Base-by-base conservation (phyloP, 2,113 vertebrate species). In the Corythornis vintsioides region DNA sequence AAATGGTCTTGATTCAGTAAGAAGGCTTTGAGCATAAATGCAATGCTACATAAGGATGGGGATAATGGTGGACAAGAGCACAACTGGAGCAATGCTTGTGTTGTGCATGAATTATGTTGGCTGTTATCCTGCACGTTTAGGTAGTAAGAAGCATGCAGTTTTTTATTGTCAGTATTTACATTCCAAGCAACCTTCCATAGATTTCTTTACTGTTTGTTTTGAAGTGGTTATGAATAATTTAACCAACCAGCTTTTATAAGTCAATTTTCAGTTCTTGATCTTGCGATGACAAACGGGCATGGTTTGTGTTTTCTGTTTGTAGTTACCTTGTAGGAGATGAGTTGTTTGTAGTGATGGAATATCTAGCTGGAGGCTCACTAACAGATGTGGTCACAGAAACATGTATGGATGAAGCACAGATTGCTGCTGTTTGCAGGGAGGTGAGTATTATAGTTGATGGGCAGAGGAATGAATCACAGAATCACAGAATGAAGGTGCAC, bases 301-400 rank as follows among this genome's bases (percentile, higher is more conserved):
- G 10, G 63, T 90, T 77, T 86, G 93, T 65, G 1, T 94, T 78
- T 91, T 97, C 15, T 92, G 10, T 59, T 77, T 94, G 77, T 88
- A 99, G 99, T 97, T 99, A 99, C 97, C 97, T 99, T 13, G 98
- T 99, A 77, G 99, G 98, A 66, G 99, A 99, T 86, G 99, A 99
- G 84, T 97, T 99, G 88, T 99, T 99, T 96, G 99, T 99, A 79
- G 99, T 99, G 91, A 99, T 99, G 99, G 99, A 99, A 95, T 99
- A 99, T 81, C 98, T 99, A 86, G 99, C 99, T 59, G 99, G 99
- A 24, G 99, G 99, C 55, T 99, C 99, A 1, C 98, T 99, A 67
- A 99, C 99, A 29, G 99, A 99, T 72, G 99, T 99, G 72, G 99
- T 99, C 59, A 99, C 99, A 20, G 99, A 99, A 96, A 99, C 99